Conservation (phyloP, 2,113 vertebrate species). For the Jacana jacana region DNA sequence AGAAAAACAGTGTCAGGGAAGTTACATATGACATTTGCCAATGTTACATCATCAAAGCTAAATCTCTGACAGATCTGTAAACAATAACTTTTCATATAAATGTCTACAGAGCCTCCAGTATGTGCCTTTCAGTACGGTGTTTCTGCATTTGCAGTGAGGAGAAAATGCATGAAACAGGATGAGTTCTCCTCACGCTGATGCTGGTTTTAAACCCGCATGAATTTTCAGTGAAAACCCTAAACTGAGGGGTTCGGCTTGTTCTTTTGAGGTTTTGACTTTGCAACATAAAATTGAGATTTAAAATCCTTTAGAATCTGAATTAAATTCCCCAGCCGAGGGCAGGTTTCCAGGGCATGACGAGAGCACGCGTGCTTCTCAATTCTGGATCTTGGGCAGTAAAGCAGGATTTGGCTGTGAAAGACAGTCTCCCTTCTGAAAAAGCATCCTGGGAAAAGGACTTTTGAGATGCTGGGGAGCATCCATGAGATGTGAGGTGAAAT, state of each 20-base stretch:
- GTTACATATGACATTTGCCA: conserved; percentile 37
- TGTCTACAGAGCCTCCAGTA: background rate
- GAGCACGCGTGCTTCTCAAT: fast-evolving
- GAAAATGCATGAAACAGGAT: background rate
- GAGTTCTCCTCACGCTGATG: background rate
- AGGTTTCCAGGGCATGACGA: fast-evolving
- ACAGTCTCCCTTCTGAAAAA: background rate
- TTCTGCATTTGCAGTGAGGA: background rate
- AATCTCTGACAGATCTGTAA: conserved; percentile 55
- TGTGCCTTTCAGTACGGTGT: background rate
- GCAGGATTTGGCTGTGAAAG: background rate
- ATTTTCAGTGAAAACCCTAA: background rate
- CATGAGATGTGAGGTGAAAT: background rate
- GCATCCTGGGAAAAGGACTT: background rate
- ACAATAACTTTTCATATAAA: conserved; percentile 26
- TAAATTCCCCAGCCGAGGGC: background rate
- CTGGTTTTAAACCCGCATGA: background rate
- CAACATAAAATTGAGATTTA: background rate
- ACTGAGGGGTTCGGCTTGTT: background rate
- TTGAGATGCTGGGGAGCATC: fast-evolving
- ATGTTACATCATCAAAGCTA: conserved; percentile 8
- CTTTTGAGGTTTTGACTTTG: background rate
- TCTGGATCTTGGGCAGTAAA: background rate
- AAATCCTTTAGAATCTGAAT: background rate
- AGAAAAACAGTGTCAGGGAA: conserved; percentile 47